Evolutionary conservation across 2,888 invertebrate genomes (phyloP), one percentile per base, ranked within the genome.

Genomic region (Clusia tigrina): DNA sequence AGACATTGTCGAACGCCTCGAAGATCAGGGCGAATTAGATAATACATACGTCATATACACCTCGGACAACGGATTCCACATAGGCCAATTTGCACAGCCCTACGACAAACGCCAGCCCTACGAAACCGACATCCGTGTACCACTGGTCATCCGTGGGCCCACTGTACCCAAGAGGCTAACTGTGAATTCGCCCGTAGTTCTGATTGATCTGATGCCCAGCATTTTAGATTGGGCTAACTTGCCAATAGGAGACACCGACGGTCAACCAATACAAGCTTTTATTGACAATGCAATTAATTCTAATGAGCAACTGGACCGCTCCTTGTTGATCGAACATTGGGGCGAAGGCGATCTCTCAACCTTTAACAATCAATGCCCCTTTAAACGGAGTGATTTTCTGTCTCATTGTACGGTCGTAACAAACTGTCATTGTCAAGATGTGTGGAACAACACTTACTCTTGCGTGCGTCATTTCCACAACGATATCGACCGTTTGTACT

Each of bases 21-120:
- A 88, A 32, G 75, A 78, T 0, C 82, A 83, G 1, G 80, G 85
- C 1, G 65, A 90, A 1, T 75, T 94, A 2, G 85, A 91, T 0
- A 87, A 93, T 69, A 96, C 96, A 0, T 95, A 91, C 73, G 78
- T 96, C 0, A 88, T 96, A 58, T 94, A 89, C 74, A 91, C 94
- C 0, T 95, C 95, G 0, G 96, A 96, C 78, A 94, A 96, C 83
- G 96, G 96, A 22, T 96, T 90, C 82, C 96, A 96, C 83, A 86
- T 95, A 71, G 95, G 95, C 12, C 95, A 96, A 85, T 95, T 94
- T 83, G 89, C 92, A 2, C 89, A 94, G 84, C 91, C 94, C 0
- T 90, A 89, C 84, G 96, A 96, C 83, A 96, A 96, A 78, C 86
- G 96, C 1, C 94, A 95, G 74, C 92, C 93, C 0, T 96, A 96